These are phyloP conservation scores for Ursus arctos DNA, from an alignment of 2,113 vertebrate species.

Conservation along the genomic window DNA sequence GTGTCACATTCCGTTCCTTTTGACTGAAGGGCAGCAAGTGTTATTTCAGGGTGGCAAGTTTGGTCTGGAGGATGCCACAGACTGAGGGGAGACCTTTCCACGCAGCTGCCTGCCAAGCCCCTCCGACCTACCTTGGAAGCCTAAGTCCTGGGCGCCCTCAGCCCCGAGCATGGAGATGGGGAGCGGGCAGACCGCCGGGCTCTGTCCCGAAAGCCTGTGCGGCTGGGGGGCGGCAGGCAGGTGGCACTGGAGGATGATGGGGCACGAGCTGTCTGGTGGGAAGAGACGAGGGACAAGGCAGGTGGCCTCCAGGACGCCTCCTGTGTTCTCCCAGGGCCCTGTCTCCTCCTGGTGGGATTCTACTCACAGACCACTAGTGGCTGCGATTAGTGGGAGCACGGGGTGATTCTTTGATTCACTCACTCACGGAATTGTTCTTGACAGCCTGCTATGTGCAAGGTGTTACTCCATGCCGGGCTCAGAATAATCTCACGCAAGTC, in stretches of 20 bases:
- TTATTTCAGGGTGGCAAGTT: not conserved
- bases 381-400: not conserved
- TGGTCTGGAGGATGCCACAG: not conserved
- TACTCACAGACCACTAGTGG: not conserved
- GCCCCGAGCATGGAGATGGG: not conserved
- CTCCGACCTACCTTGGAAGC: not conserved
- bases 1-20: not conserved
- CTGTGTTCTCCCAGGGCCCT: not conserved
- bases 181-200: not conserved
- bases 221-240: not conserved
- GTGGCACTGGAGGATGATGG: not conserved
- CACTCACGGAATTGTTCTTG: not conserved
- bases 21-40: not conserved
- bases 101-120: not conserved
- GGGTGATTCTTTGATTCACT: not conserved
- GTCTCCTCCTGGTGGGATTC: not conserved
- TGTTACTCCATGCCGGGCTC: not conserved
- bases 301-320: rapidly evolving
- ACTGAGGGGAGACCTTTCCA: too few relatives aligned
- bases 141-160: not conserved
- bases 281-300: not conserved
- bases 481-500: not conserved
- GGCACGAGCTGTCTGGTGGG: not conserved
- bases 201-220: not conserved
- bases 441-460: not conserved